Base-by-base conservation (phyloP, 2,888 invertebrate species). In the Thelaira solivaga region DNA sequence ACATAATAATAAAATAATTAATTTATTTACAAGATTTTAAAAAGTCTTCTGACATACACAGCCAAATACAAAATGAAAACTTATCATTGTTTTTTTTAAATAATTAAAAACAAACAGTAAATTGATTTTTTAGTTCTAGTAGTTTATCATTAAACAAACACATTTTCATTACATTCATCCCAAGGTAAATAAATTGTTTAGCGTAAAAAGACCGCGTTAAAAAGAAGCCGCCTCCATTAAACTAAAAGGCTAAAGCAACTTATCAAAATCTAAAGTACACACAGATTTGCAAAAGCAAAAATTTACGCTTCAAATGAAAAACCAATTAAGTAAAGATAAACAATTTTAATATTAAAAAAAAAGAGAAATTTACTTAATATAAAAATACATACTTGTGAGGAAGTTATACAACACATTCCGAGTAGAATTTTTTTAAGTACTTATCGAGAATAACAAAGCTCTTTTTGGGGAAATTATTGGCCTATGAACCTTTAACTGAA, bases 191-290 rank as follows among this genome's bases (percentile, higher is more conserved):
- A 75, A 61, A 62, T 53, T 53, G 61, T 47, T 68, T 47, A 61
- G 45, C 43, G 61, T 68, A 67, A 75, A 55, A 68, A 75, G 45
- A 13, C 4, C 18, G 74, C 59, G 78, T 65, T 74, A 64, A 78
- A 81, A 72, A 81, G 81, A 76, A 51, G 82, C 86, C 85, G 86
- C 83, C 81, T 80, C 79, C 76, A 59, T 80, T 80, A 82, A 72
- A 81, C 80, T 80, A 80, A 81, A 80, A 81, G 80, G 81, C 78
- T 79, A 69, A 55, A 77, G 82, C 84, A 84, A 86, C 85, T 85
- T 86, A 86, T 86, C 85, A 85, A 85, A 68, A 51, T 13, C 49
- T 67, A 51, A 79, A 76, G 29, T 72, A 68, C 55, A 45, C 45
- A 39, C 16, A 24, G 22, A 41, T 39, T 18, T 39, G 39, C 0